Evolutionary conservation across 2,797 vertebrate species (phyloP).

Genomic region (Malacoraja senta): DNA sequence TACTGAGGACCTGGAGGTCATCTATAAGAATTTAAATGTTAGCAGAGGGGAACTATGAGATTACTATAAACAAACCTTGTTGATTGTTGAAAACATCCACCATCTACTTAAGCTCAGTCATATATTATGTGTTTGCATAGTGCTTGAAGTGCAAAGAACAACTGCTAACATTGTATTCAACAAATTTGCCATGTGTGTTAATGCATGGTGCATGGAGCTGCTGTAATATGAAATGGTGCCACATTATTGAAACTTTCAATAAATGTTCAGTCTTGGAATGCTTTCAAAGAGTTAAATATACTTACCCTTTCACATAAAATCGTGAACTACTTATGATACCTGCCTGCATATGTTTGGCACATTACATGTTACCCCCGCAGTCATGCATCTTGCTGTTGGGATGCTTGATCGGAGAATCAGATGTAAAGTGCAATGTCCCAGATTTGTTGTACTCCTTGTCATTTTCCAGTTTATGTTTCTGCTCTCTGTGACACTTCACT

Average conservation of each 20-base stretch:
- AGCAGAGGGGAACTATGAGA: not conserved
- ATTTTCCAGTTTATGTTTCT: not conserved
- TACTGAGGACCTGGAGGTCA: constrained; percentile 61
- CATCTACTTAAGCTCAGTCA: not conserved
- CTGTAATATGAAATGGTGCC: not conserved
- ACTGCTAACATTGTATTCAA: not conserved
- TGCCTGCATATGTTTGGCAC: not conserved
- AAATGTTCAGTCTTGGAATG: not conserved
- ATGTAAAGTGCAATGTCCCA: not conserved
- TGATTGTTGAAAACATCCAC: not conserved
- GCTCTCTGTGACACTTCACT: not conserved
- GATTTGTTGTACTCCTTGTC: not conserved
- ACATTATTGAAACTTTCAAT: not conserved
- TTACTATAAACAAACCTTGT: constrained; percentile 20
- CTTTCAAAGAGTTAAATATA: not conserved
- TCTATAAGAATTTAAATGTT: constrained; percentile 28
- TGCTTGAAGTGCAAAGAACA: not conserved
- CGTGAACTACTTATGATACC: not conserved
- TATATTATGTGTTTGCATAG: not conserved
- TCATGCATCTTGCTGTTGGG: not conserved
- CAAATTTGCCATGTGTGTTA: not conserved
- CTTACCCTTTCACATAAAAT: not conserved
- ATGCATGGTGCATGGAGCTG: not conserved
- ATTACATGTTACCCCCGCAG: not conserved
- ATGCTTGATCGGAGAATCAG: not conserved